These are phyloP conservation scores for Phengaris arion DNA, from an alignment of 2,888 invertebrate species.

Conservation along the genomic window DNA sequence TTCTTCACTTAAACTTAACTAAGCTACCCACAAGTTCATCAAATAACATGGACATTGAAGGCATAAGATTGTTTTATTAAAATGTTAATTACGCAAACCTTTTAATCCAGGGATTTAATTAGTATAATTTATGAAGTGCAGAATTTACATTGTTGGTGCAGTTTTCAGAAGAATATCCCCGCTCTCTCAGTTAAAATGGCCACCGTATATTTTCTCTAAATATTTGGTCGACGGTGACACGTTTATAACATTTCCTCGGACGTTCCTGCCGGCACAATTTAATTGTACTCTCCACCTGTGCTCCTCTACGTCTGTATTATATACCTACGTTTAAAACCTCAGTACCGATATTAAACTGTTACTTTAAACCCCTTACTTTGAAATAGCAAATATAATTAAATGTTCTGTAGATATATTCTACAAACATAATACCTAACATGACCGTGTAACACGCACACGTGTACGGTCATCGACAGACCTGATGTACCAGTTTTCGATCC, in stretches of 20 bases:
- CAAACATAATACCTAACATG: too few species aligned
- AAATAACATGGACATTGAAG: background rate
- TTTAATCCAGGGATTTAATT: background rate
- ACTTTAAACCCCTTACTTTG: background rate
- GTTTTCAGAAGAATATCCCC: background rate
- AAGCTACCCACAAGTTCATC: background rate
- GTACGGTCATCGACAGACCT: too few species aligned
- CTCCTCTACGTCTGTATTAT: constrained; percentile 51
- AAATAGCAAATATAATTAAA: background rate
- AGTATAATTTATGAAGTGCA: background rate
- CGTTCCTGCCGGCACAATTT: constrained; percentile 63
- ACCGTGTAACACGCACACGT: too few species aligned
- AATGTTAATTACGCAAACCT: background rate
- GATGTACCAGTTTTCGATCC: too few species aligned
- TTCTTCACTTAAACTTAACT: too few species aligned
- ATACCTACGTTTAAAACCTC: constrained; percentile 35
- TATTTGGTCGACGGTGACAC: constrained; percentile 64
- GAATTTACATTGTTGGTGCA: constrained; percentile 13
- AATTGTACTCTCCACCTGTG: constrained; percentile 66
- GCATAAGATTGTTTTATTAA: background rate
- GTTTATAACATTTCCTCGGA: constrained; percentile 71
- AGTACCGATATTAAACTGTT: constrained; percentile 24
- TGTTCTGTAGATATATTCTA: too few species aligned
- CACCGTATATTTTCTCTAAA: constrained; percentile 54
- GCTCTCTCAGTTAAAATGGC: constrained; percentile 43